A percentile compares a stretch with the other conserved stretches of the same genome.
Conservation (phyloP, 1,140 invertebrate species). For the Zaprionus lachaisei region DNA sequence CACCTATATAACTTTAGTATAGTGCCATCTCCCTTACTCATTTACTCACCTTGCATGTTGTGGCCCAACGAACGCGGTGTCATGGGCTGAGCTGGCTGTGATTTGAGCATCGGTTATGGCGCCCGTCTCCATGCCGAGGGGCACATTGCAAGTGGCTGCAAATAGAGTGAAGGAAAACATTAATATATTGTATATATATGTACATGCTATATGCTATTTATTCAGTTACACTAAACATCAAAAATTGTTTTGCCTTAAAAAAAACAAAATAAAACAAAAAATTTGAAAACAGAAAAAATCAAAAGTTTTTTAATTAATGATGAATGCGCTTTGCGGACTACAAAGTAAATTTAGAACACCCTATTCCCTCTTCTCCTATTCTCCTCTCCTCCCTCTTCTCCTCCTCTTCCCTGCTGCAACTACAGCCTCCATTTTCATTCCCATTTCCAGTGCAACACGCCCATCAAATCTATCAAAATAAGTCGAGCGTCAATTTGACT, state of each 20-base stretch:
- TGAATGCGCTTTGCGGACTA: conserved; percentile 31
- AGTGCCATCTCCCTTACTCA: neutral
- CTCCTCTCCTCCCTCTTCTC: no score
- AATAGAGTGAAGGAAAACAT: conserved; percentile 58
- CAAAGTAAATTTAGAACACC: conserved; percentile 55
- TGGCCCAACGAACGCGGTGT: conserved; percentile 94
- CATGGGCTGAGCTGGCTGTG: conserved; percentile 95
- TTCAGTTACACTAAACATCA: neutral
- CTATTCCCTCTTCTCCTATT: neutral
- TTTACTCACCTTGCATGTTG: conserved; percentile 93
- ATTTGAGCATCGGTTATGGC: conserved; percentile 94
- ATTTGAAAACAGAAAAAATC: conserved; percentile 13
- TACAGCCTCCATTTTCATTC: neutral
- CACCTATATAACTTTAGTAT: neutral
- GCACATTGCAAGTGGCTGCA: conserved; percentile 91
- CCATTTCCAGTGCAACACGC: conserved; percentile 33
- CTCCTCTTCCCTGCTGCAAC: neutral
- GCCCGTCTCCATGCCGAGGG: conserved; percentile 96
- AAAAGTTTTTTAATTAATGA: conserved; percentile 60
- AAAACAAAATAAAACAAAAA: conserved; percentile 19
- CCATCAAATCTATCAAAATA: conserved; percentile 74
- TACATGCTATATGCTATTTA: neutral
- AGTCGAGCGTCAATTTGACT: conserved; percentile 69
- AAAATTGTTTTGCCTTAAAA: neutral
- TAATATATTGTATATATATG: conserved; percentile 18